phyloP scores from a whole-genome alignment of 2,113 vertebrate genomes.

The Hippoglossus stenolepis region DNA sequence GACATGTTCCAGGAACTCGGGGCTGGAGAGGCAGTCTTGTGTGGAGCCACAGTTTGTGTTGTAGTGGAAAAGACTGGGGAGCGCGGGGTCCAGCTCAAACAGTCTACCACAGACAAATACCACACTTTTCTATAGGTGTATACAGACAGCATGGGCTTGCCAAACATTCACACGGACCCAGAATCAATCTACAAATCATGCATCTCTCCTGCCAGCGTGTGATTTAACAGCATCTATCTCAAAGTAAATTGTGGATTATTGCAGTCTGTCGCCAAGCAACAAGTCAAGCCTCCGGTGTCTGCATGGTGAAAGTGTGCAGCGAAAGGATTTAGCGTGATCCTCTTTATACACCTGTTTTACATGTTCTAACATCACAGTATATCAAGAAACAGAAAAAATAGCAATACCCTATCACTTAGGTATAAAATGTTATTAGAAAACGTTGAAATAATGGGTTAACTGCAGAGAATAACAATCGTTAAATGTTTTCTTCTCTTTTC shows the following conservation, averaged over 20 bases:
- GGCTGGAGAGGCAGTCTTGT: conserved; percentile 91
- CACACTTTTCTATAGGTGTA: conserved; percentile 39
- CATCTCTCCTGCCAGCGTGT: conserved; percentile 38
- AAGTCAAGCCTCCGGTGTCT: conserved; percentile 79
- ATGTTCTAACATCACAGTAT: conserved; percentile 35
- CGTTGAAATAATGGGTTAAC: neutral
- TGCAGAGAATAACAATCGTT: neutral
- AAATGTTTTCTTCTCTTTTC: conserved; percentile 11
- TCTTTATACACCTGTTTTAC: conserved; percentile 40
- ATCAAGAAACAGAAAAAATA: conserved; percentile 20
- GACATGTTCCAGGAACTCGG: conserved; percentile 93
- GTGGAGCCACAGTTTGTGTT: conserved; percentile 88
- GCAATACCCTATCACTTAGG: neutral
- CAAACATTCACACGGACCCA: conserved; percentile 27
- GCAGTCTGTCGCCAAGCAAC: conserved; percentile 85
- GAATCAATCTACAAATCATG: conserved; percentile 39
- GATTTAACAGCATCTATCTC: conserved; percentile 64
- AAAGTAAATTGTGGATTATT: conserved; percentile 78
- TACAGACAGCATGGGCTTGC: conserved; percentile 15
- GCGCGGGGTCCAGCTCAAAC: conserved; percentile 92
- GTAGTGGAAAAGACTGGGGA: conserved; percentile 92
- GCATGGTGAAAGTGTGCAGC: conserved; percentile 59
- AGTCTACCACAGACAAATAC: conserved; percentile 83
- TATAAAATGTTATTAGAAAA: neutral
- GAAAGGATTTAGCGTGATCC: conserved; percentile 29